phyloP scores from a whole-genome alignment of 1,140 invertebrate species.

The Polypedilum vanderplanki region DNA sequence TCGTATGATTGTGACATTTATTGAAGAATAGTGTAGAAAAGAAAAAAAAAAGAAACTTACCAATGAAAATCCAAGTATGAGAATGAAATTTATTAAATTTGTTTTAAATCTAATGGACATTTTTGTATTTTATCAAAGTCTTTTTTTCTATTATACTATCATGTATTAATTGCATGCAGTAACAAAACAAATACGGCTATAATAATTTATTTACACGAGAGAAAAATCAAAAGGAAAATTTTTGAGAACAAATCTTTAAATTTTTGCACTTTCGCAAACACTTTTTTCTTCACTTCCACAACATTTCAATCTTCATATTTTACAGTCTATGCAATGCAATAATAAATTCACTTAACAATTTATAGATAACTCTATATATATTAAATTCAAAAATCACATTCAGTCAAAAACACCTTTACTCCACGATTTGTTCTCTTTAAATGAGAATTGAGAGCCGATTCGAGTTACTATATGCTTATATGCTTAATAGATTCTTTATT shows the following conservation, averaged over 20 bases:
- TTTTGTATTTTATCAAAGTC: not conserved
- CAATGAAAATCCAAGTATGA: not conserved
- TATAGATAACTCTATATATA: no score
- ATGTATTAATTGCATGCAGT: not conserved
- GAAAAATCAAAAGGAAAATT: not conserved
- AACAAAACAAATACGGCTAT: not conserved
- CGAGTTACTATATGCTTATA: no score
- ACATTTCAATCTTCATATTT: not conserved
- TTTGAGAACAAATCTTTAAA: not conserved
- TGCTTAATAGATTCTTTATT: no score
- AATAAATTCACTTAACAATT: no score
- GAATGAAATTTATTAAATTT: not conserved
- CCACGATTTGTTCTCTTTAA: no score
- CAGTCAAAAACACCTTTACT: no score
- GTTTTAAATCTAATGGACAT: not conserved
- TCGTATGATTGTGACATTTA: not conserved
- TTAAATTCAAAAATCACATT: no score
- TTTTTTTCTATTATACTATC: not conserved
- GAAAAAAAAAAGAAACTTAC: not conserved
- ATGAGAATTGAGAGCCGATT: no score
- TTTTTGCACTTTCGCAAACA: not conserved
- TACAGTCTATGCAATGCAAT: no score
- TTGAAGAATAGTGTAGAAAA: not conserved
- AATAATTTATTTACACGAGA: slow-evolving; percentile 4
- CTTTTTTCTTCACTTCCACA: not conserved